Base-by-base conservation (phyloP, 2,797 vertebrate genomes). In the Tinamus major region DNA sequence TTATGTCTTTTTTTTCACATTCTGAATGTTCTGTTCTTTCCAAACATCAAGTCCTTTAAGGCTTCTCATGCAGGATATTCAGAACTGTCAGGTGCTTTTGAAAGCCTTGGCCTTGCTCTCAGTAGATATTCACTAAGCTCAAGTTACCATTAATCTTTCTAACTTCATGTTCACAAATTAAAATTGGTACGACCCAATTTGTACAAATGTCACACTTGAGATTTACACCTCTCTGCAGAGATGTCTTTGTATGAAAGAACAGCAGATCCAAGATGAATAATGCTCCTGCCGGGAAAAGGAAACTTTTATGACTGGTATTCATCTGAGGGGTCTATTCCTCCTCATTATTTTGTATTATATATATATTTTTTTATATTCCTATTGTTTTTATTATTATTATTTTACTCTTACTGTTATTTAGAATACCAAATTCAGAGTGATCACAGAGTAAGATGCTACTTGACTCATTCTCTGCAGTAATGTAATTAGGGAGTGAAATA, bases 151-250 rank as follows among this genome's bases (percentile, higher is more conserved):
- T 63, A 67, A 4, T 78, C 15, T 44, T 89, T 87, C 41, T 51
- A 80, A 21, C 17, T 91, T 93, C 37, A 3, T 39, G 46, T 74
- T 94, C 82, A 91, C 24, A 94, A 94, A 91, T 76, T 89, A 87
- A 88, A 95, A 85, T 70, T 51, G 35, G 17, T 85, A 76, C 92
- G 89, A 93, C 94, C 84, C 49, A 93, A 39, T 93, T 91, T 55
- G 95, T 55, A 80, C 3, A 85, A 85, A 87, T 27, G 27, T 80
- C 48, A 23, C 82, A 77, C 35, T 70, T 84, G 81, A 87, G 67
- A 96, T 70, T 92, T 76, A 53, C 11, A 79, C 23, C 18, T 2
- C 21, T 81, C 51, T 91, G 21, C 41, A 83, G 39, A 76, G 13
- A 63, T 49, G 12, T 55, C 58, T 79, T 90, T 82, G 6, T 58